Base-by-base conservation (phyloP, 2,888 invertebrate species). In the Sphaerophoria rueppellii region DNA sequence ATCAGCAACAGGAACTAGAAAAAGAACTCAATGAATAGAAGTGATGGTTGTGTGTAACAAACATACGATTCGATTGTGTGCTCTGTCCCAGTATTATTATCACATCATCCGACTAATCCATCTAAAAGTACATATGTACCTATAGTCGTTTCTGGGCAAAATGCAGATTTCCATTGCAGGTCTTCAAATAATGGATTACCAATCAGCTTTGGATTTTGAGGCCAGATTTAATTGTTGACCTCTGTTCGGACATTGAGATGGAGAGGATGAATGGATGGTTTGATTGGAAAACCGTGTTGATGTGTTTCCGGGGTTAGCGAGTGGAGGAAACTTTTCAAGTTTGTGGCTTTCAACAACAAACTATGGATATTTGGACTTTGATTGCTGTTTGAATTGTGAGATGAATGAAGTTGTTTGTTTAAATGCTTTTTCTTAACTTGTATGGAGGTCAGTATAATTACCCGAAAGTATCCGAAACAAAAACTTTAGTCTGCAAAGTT, bases 151-250 rank as follows among this genome's bases (percentile, higher is more conserved):
- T 24, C 24, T 24, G 24, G 70, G 63, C 54, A 70, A 82, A 82
- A 82, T 82, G 79, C 79, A 82, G 82, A 79, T 82, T 82, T 82
- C 3, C 63, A 74, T 70, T 79, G 82, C 82, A 71, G 80, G n/a
- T 60, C 69, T 48, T 24, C 37, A 50, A 69, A 78, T 78, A 82
- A 82, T 78, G 69, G 82, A 72, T 78, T 69, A 78, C 65, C 60
- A 67, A 48, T 34, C 63, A 43, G 69, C 57, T 73, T 52, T 52
- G 24, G 57, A 73, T 48, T 70, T 73, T 52, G 57, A 73, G 67
- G 69, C 54, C 61, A 69, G 48, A 58, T 78, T 67, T 73, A 82
- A 78, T 69, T 73, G 73, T 57, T 69, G 63, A 63, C 69, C 57
- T 63, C 57, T 57, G 50, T n/a, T 57, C 24, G 54, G 54, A 72